Conservation (phyloP, 2,113 vertebrate species). For the Lagopus leucura region DNA sequence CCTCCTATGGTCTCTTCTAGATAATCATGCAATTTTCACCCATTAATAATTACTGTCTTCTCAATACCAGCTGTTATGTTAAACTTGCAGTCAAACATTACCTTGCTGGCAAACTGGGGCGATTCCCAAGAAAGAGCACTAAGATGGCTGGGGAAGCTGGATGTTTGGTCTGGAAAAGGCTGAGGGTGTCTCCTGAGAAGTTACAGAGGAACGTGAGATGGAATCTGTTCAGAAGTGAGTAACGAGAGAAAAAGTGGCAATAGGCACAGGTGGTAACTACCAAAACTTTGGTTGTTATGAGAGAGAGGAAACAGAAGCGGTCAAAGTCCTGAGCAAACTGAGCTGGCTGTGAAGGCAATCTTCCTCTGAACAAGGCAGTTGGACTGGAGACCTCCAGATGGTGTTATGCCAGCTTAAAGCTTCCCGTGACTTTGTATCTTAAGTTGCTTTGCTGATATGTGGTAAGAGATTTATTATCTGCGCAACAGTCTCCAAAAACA, state of each 20-base stretch:
- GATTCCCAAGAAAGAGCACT: not conserved
- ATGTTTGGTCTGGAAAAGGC: not conserved
- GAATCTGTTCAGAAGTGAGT: not conserved
- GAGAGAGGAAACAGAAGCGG: not conserved
- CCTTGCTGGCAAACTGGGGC: not conserved
- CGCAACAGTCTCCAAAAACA: not conserved
- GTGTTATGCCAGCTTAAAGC: not conserved
- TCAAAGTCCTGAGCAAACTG: not conserved
- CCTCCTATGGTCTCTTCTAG: not conserved
- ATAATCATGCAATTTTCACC: not conserved
- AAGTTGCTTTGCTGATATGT: not conserved
- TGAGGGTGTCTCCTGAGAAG: not conserved
- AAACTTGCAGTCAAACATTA: not conserved
- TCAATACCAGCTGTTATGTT: not conserved
- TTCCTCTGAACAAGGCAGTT: not conserved
- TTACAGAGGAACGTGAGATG: not conserved
- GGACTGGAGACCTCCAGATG: not conserved
- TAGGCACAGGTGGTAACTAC: not conserved
- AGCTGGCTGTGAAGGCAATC: not conserved
- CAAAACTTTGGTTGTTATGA: not conserved
- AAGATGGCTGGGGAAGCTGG: not conserved
- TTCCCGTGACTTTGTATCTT: not conserved
- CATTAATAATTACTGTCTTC: not conserved
- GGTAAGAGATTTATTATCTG: not conserved
- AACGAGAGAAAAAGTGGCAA: not conserved